These are phyloP conservation scores for Clitarchus hookeri DNA, from an alignment of 2,888 invertebrate species.

Conservation along the genomic window DNA sequence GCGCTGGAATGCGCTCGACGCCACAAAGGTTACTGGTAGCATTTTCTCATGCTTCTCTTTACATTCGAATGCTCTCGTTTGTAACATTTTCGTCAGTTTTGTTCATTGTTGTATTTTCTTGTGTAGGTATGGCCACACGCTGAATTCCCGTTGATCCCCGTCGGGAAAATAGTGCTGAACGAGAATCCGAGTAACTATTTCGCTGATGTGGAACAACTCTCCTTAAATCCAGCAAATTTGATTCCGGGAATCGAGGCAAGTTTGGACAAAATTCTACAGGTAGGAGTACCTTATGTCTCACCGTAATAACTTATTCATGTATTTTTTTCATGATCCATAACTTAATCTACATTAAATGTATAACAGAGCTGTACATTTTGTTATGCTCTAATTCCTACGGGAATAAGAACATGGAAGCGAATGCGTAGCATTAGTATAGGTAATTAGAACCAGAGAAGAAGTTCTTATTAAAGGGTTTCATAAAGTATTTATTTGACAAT, in stretches of 20 bases:
- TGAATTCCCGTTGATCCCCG: constrained; percentile 55
- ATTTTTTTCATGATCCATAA: no score
- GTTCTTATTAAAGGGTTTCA: no score
- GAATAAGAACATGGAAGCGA: no score
- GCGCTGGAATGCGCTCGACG: neutral
- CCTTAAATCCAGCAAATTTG: constrained; percentile 56
- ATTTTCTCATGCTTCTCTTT: no score
- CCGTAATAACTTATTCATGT: no score
- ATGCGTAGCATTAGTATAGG: no score
- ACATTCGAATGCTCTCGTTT: no score
- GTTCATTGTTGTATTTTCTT: neutral
- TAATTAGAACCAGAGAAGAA: no score
- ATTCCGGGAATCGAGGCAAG: constrained; percentile 60
- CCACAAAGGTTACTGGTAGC: neutral
- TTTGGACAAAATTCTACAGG: constrained; percentile 60
- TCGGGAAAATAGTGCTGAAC: constrained; percentile 58
- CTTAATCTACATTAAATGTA: no score
- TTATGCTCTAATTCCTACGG: no score
- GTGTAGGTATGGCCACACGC: constrained; percentile 25
- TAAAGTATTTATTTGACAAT: no score
- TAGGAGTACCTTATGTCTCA: neutral
- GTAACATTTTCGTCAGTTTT: constrained; percentile 28
- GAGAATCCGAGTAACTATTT: constrained; percentile 59
- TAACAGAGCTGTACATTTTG: no score
- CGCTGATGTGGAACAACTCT: constrained; percentile 59